Base-by-base conservation (phyloP, 2,113 vertebrate species). In the Clarias batrachus region DNA sequence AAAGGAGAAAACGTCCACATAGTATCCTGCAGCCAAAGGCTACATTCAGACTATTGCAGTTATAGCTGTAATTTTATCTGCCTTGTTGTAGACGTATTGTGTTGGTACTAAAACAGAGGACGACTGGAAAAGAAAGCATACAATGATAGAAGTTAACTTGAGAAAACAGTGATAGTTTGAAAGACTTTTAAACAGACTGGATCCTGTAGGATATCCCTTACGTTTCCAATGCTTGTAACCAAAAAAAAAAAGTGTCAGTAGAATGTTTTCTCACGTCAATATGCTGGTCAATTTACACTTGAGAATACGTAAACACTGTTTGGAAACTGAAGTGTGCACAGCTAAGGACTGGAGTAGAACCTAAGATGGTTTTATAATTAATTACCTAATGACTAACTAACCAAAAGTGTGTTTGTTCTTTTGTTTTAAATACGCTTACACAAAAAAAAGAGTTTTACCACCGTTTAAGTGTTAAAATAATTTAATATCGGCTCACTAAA, bases 141-240 rank as follows among this genome's bases (percentile, higher is more conserved):
- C 68, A 81, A 57, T 62, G 80, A 70, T 86, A 30, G 82, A 86
- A 81, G 82, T 74, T 16, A 52, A 48, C 33, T 81, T 57, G 81
- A 84, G 86, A 66, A 73, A 89, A 74, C 65, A 81, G 86, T 52
- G 74, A 70, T 87, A 79, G 94, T 94, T 92, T 84, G 94, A 94
- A 95, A 94, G 93, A 93, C 88, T 92, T 93, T 93, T 93, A 90
- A 94, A 93, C 92, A 95, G 96, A 97, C 95, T 95, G 95, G 95
- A 96, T 96, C 96, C 95, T 96, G 94, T 96, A 95, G 90, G 90
- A 97, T 96, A 97, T 96, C 97, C 97, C 97, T 97, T 98, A 97
- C 96, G 98, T 98, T 98, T 97, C 97, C 97, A 98, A 98, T 99
- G 98, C 98, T 99, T 97, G 96, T 98, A 99, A 99, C 97, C 96